Evolutionary conservation across 2,888 invertebrate genomes (phyloP), one percentile per base, ranked within the genome.

Genomic region (Euzetes globulus): DNA sequence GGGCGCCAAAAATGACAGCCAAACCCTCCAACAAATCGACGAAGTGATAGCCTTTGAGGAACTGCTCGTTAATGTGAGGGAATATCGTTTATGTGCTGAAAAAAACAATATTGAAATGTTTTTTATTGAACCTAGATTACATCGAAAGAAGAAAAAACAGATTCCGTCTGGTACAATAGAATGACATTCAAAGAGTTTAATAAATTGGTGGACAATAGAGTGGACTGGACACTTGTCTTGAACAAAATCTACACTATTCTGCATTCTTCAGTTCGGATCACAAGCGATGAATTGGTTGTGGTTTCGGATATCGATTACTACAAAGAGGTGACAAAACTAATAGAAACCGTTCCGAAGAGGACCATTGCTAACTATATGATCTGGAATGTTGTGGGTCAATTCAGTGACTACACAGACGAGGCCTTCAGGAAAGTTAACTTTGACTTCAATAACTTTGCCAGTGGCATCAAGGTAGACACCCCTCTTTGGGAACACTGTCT

Each of bases 331-430:
- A 37, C 45, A n/a, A 11, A 52, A 58, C 13, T 74, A 27, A n/a
- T 74, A 7, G 27, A 19, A 13, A 47, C 47, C 1, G 73, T 50
- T 2, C 70, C 52, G 3, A 25, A 27, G 3, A 17, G 63, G 22
- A 45, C 65, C 0, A 63, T 91, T 78, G 90, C 88, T 76, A 88
- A 88, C 76, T 90, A 93, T 82, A 82, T 93, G 72, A 82, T 92
- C 72, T 93, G 93, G 93, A 86, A 92, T 71, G 79, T 81, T 77
- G 80, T 80, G 80, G 79, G 80, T 76, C 13, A 7, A 9, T 68
- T 81, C 72, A 79, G 82, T 15, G 78, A 77, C n/a, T 80, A 81
- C 72, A 76, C 82, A 72, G 81, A 81, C 0, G 78, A 80, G 60
- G 77, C 79, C 37, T 82, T 81, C 77, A 77, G 81, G 73, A 78